These are phyloP conservation scores for Hydrozoanthus tunicans DNA, from an alignment of 64 coral and sea anemone species.

Conservation along the genomic window DNA sequence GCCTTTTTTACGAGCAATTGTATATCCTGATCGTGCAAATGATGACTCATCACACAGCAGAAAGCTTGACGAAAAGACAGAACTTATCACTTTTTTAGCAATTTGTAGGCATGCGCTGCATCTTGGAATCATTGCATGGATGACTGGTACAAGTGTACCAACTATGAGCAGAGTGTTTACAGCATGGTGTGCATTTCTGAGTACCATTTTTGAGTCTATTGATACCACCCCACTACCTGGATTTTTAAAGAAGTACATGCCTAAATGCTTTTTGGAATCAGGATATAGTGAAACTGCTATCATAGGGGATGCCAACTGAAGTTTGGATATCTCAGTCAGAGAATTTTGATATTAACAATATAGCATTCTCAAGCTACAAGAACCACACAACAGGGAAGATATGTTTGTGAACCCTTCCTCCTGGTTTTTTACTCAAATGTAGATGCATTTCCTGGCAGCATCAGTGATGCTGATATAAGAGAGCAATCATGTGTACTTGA, in stretches of 20 bases:
- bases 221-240: slow-evolving; percentile 22
- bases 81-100: slow-evolving; percentile 32
- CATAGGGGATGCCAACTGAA: slow-evolving; percentile 45
- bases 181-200: slow-evolving; percentile 31
- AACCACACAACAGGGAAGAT: slow-evolving; percentile 50
- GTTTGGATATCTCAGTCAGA: slow-evolving; percentile 42
- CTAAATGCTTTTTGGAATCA: background rate
- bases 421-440: slow-evolving; percentile 24
- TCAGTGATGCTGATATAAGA: slow-evolving; percentile 25
- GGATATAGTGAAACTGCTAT: slow-evolving; percentile 35
- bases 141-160: slow-evolving; percentile 24
- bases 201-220: background rate
- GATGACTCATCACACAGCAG: background rate
- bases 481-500: slow-evolving; percentile 44
- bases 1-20: background rate
- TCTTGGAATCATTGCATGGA: slow-evolving; percentile 41
- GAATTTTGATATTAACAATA: slow-evolving; percentile 60
- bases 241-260: slow-evolving; percentile 30
- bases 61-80: slow-evolving; percentile 36
- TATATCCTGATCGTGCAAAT: background rate
- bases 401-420: slow-evolving; percentile 32
- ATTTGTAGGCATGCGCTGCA: slow-evolving; percentile 10
- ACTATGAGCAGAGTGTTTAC: background rate
- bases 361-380: slow-evolving; percentile 45
- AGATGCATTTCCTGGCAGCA: slow-evolving; percentile 57